phyloP scores from a whole-genome alignment of 2,888 invertebrate species.

The Choristoneura rosaceana region DNA sequence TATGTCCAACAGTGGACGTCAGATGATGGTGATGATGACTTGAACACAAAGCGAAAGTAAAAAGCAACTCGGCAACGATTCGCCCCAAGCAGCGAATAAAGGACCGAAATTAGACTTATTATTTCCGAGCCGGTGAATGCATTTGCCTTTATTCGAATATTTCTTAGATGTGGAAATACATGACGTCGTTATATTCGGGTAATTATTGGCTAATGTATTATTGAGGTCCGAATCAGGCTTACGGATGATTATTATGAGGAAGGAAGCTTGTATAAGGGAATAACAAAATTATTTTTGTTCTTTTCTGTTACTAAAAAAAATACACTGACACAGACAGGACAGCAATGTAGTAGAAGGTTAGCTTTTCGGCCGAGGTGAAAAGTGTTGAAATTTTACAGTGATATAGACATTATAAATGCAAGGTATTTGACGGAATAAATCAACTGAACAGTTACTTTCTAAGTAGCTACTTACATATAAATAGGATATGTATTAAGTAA shows the following conservation, averaged over 20 bases:
- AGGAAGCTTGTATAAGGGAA: neutral
- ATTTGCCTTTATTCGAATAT: conserved; percentile 21
- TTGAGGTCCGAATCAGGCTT: conserved; percentile 20
- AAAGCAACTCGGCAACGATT: conserved; percentile 72
- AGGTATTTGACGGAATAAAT: no score
- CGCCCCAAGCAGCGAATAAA: conserved; percentile 30
- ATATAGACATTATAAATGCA: no score
- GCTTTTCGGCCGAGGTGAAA: no score
- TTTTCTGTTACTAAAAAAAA: neutral
- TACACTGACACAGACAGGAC: no score
- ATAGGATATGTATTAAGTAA: no score
- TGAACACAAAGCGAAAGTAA: conserved; percentile 41
- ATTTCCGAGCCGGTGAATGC: conserved; percentile 50
- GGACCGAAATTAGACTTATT: conserved; percentile 58
- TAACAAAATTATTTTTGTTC: neutral
- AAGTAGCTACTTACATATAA: no score
- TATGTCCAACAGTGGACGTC: no score
- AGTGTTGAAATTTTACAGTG: no score
- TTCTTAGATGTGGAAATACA: conserved; percentile 17
- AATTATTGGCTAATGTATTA: conserved; percentile 26
- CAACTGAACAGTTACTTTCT: no score
- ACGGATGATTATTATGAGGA: neutral
- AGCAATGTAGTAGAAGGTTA: no score
- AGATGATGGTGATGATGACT: no score
- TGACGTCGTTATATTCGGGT: conserved; percentile 11